phyloP scores from a whole-genome alignment of 1,140 invertebrate genomes.

The Zaprionus inermis region DNA sequence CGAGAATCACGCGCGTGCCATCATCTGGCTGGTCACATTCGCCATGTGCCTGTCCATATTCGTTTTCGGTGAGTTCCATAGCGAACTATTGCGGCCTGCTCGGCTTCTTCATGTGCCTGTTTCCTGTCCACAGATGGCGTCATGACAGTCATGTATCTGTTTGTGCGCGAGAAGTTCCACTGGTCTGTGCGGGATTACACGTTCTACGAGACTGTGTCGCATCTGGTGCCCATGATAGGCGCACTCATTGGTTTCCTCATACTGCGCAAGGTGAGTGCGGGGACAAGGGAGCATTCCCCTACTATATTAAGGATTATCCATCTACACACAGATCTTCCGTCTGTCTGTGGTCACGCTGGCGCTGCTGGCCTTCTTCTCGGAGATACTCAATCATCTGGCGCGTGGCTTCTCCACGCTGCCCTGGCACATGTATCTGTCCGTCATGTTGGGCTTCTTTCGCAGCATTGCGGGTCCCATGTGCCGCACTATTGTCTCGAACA shows the following conservation, averaged over 20 bases:
- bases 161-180: slow-evolving; percentile 87
- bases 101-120: neutral
- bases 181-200: slow-evolving; percentile 88
- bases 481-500: slow-evolving; percentile 88
- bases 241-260: slow-evolving; percentile 85
- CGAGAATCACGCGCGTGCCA: slow-evolving; percentile 86
- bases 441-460: slow-evolving; percentile 85
- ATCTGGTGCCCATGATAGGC: slow-evolving; percentile 85
- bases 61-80: slow-evolving; percentile 79
- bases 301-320: neutral
- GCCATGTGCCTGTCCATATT: slow-evolving; percentile 86
- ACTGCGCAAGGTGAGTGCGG: slow-evolving; percentile 84
- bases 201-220: slow-evolving; percentile 85
- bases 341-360: slow-evolving; percentile 75
- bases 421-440: slow-evolving; percentile 88
- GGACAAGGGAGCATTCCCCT: neutral
- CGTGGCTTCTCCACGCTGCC: slow-evolving; percentile 85
- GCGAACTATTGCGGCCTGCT: neutral
- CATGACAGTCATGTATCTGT: slow-evolving; percentile 86
- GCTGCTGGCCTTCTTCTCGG: slow-evolving; percentile 76
- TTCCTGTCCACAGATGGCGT: slow-evolving; percentile 63
- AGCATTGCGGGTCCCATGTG: slow-evolving; percentile 87
- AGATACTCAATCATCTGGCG: slow-evolving; percentile 84
- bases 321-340: slow-evolving; percentile 61
- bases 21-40: slow-evolving; percentile 87